Conservation (phyloP, 2,113 vertebrate species). For the Diphyllodes magnificus region DNA sequence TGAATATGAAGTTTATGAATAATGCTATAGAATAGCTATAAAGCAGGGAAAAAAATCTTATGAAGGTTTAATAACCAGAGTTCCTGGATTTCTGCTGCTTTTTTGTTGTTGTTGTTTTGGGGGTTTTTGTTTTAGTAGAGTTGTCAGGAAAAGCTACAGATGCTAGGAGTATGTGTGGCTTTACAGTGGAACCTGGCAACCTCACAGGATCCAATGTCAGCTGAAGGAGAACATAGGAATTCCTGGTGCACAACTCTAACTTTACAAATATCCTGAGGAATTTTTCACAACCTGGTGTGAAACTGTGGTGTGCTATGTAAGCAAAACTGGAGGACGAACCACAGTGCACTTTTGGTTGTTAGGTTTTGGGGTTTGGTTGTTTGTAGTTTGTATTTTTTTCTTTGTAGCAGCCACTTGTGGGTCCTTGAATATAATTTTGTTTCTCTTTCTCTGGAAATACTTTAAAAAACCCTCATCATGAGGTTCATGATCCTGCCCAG, state of each 20-base stretch:
- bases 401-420: not conserved
- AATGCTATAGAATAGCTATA: slow-evolving; percentile 52
- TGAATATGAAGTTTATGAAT: slow-evolving; percentile 53
- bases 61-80: slow-evolving; percentile 57
- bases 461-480: not conserved
- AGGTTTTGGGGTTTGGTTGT: not conserved
- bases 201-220: not conserved
- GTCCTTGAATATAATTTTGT: not conserved
- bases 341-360: not conserved
- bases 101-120: not conserved
- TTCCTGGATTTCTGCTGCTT: slow-evolving; percentile 43
- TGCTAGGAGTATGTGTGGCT: not conserved
- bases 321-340: not conserved
- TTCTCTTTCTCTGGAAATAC: slow-evolving; percentile 13
- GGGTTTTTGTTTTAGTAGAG: not conserved
- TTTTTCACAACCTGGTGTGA: slow-evolving; percentile 4
- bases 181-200: not conserved
- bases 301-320: not conserved
- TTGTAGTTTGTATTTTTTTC: not conserved
- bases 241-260: not conserved
- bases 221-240: not conserved
- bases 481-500: not conserved
- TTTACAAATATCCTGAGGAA: not conserved
- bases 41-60: slow-evolving; percentile 54
- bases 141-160: slow-evolving; percentile 35